Evolutionary conservation across 2,888 invertebrate genomes (phyloP).

Genomic region (Hybos culiciformis): DNA sequence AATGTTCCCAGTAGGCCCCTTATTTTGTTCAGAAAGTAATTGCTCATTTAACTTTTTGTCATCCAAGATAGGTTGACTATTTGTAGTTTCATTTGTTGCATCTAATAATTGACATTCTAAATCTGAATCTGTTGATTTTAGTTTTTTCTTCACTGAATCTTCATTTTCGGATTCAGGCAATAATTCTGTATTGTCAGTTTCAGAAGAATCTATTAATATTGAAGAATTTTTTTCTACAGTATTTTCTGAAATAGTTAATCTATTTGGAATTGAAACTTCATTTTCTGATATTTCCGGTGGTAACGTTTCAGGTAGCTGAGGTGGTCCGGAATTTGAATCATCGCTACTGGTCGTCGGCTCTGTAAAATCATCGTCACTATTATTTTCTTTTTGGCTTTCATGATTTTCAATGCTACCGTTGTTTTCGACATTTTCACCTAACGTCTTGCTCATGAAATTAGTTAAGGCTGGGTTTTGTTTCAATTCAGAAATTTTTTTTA

Average conservation of each 20-base stretch:
- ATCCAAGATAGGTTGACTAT: constrained; percentile 10
- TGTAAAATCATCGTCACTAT: constrained; percentile 11
- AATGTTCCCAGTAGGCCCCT: background rate
- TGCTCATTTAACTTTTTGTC: constrained; percentile 17
- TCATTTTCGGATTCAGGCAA: background rate
- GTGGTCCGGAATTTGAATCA: constrained; percentile 13
- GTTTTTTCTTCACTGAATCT: too few relatives aligned
- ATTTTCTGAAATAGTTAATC: too few relatives aligned
- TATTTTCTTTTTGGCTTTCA: constrained; percentile 4
- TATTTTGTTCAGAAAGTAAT: too few relatives aligned
- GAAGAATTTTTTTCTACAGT: background rate
- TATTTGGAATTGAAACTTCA: constrained; percentile 10
- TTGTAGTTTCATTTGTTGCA: constrained; percentile 13
- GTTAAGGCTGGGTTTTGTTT: constrained; percentile 19
- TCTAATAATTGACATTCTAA: too few relatives aligned
- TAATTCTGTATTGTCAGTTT: background rate
- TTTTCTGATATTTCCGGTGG: constrained; percentile 15
- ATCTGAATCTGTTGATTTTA: constrained; percentile 11
- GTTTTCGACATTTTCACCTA: constrained; percentile 14
- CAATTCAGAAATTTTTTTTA: constrained; percentile 20
- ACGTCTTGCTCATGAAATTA: constrained; percentile 20
- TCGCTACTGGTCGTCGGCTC: constrained; percentile 8
- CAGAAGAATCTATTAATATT: background rate
- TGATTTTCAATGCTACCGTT: constrained; percentile 15
- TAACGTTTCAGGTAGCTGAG: constrained; percentile 21